Evolutionary conservation across 2,888 invertebrate genomes (phyloP).

Genomic region (Tetrapedia diversipes): DNA sequence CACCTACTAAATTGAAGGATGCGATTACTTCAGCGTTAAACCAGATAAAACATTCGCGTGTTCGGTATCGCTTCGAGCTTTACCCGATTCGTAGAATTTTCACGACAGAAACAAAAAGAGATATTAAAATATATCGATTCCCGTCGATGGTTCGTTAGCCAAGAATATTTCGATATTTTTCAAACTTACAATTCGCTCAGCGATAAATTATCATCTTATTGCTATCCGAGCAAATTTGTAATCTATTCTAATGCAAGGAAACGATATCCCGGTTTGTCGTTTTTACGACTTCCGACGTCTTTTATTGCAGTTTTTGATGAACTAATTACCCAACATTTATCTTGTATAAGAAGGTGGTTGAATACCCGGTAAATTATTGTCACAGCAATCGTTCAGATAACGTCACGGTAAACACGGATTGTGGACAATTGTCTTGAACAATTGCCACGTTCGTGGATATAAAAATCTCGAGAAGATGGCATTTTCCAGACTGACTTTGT

Average conservation of each 20-base stretch:
- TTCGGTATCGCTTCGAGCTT: too few species aligned
- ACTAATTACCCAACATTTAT: constrained; percentile 53
- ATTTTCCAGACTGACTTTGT: constrained; percentile 49
- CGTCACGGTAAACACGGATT: constrained; percentile 48
- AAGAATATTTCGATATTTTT: too few species aligned
- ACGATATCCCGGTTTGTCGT: not conserved
- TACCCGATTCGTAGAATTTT: not conserved
- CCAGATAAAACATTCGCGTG: not conserved
- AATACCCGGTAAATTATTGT: constrained; percentile 52
- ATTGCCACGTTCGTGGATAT: constrained; percentile 15
- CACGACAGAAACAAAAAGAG: too few species aligned
- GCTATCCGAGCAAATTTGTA: too few species aligned
- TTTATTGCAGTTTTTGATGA: constrained; percentile 9
- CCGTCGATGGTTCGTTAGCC: too few species aligned
- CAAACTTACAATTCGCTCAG: too few species aligned
- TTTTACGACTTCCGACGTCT: not conserved
- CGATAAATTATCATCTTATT: too few species aligned
- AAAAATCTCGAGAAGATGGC: constrained; percentile 30
- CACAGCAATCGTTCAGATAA: too few species aligned
- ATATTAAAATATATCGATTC: too few species aligned
- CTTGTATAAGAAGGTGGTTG: constrained; percentile 27
- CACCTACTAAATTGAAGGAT: not conserved
- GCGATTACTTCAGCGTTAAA: not conserved
- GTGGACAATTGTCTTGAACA: constrained; percentile 34
- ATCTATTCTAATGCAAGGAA: too few species aligned